Percentiles rank a stretch among this genome's conserved stretches.
Evolutionary conservation across 30 jellyfish, hydroid and myxozoan species (phyloP).

Genomic region (Turritopsis rubra): DNA sequence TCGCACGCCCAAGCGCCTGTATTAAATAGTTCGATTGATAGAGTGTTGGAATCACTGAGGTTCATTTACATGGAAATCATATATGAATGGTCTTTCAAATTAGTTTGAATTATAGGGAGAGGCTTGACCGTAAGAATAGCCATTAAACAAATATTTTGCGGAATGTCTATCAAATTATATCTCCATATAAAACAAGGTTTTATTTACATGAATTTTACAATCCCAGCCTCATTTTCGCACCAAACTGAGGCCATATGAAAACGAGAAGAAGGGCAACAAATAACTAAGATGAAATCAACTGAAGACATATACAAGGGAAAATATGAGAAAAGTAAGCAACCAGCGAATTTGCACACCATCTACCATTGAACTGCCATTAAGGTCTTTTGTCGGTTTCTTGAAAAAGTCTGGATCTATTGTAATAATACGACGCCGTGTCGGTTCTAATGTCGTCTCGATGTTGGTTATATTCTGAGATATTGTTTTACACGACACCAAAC

Average conservation of each 20-base stretch:
- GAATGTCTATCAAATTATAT: not conserved
- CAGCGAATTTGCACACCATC: not conserved
- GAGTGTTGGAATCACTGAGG: too few relatives aligned
- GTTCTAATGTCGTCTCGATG: not conserved
- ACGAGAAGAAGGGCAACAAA: too few relatives aligned
- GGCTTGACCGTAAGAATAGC: not conserved
- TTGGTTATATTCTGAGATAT: not conserved
- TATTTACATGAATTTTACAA: not conserved
- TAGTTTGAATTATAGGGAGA: too few relatives aligned
- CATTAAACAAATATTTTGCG: not conserved
- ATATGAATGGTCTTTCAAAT: too few relatives aligned
- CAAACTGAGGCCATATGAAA: too few relatives aligned
- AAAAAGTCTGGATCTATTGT: not conserved
- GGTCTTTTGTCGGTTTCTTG: not conserved
- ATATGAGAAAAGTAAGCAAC: not conserved
- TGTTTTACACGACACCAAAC: constrained; percentile 6
- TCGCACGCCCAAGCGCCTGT: too few relatives aligned
- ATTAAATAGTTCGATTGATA: too few relatives aligned
- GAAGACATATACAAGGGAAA: not conserved
- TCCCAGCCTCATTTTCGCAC: not conserved
- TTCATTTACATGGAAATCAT: too few relatives aligned
- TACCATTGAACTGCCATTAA: not conserved
- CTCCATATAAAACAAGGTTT: not conserved
- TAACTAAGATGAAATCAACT: not conserved
- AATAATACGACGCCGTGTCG: not conserved